Evolutionary conservation across 2,113 vertebrate genomes (phyloP).

Genomic region (Peromyscus polionotus): DNA sequence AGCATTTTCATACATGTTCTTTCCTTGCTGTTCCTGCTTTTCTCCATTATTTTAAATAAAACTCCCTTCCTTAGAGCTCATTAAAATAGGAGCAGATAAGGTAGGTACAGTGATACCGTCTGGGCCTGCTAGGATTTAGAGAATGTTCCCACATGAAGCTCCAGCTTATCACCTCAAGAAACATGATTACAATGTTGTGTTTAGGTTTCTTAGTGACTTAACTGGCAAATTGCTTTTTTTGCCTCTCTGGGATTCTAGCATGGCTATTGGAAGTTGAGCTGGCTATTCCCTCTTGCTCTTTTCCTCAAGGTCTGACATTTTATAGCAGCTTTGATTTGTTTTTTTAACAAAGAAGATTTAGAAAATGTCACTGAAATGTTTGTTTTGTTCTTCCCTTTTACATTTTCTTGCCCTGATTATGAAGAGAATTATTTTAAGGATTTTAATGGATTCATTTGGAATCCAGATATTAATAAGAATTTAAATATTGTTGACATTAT

Average conservation of each 20-base stretch:
- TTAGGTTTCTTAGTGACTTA: constrained; percentile 60
- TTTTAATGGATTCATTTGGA: background rate
- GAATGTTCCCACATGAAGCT: background rate
- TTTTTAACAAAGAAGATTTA: background rate
- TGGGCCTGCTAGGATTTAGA: background rate
- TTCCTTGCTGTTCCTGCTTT: background rate
- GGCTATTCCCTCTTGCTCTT: constrained; percentile 26
- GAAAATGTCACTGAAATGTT: constrained; percentile 32
- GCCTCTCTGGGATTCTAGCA: constrained; percentile 37
- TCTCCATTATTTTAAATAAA: background rate
- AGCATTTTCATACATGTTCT: background rate
- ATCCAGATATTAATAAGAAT: constrained; percentile 11
- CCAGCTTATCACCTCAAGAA: constrained; percentile 56
- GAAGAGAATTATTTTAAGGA: constrained; percentile 27
- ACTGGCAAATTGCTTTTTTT: constrained; percentile 69
- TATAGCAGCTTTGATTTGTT: background rate
- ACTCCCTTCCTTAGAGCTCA: background rate
- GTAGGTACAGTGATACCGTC: background rate
- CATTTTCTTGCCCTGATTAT: background rate
- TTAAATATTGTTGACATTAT: background rate
- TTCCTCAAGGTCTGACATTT: constrained; percentile 53
- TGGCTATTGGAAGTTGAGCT: constrained; percentile 56
- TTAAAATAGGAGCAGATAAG: background rate
- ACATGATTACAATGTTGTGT: constrained; percentile 66
- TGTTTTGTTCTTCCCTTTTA: background rate